A percentile compares a stretch with the other conserved stretches of the same genome.
Evolutionary conservation across 2,797 vertebrate species (phyloP).

Genomic region (Diplodus puntazzo): DNA sequence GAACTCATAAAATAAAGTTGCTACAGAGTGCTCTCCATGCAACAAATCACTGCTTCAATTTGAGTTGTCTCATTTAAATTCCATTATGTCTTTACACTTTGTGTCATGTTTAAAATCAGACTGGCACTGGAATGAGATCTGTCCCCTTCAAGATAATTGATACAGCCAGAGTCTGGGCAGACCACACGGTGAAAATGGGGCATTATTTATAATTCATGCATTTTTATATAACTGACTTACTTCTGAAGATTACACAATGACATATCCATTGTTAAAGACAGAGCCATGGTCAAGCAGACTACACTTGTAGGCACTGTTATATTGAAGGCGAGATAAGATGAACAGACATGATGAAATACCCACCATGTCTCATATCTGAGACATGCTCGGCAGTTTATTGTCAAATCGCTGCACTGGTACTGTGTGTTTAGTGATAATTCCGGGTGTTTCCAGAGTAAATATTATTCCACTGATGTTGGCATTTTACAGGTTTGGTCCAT

Average conservation of each 20-base stretch:
- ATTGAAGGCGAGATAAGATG: neutral
- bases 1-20: slow-evolving; percentile 42
- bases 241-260: slow-evolving; percentile 73
- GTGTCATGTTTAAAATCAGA: slow-evolving; percentile 68
- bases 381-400: neutral
- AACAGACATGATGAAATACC: neutral
- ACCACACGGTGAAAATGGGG: slow-evolving; percentile 63
- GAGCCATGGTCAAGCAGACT: slow-evolving; percentile 25
- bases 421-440: neutral
- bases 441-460: slow-evolving; percentile 8
- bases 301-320: neutral
- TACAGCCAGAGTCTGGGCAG: slow-evolving; percentile 44
- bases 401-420: neutral
- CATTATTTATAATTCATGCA: slow-evolving; percentile 77
- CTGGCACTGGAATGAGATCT: slow-evolving; percentile 63
- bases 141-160: slow-evolving; percentile 71
- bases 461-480: neutral
- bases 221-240: slow-evolving; percentile 76
- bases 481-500: slow-evolving; percentile 37
- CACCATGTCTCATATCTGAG: slow-evolving; percentile 1
- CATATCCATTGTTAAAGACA: slow-evolving; percentile 59
- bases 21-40: slow-evolving; percentile 16
- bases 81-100: slow-evolving; percentile 62
- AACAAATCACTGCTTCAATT: slow-evolving; percentile 56
- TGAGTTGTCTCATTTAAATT: slow-evolving; percentile 72